phyloP scores from a whole-genome alignment of 2,888 invertebrate genomes.

The Dicycla oo region DNA sequence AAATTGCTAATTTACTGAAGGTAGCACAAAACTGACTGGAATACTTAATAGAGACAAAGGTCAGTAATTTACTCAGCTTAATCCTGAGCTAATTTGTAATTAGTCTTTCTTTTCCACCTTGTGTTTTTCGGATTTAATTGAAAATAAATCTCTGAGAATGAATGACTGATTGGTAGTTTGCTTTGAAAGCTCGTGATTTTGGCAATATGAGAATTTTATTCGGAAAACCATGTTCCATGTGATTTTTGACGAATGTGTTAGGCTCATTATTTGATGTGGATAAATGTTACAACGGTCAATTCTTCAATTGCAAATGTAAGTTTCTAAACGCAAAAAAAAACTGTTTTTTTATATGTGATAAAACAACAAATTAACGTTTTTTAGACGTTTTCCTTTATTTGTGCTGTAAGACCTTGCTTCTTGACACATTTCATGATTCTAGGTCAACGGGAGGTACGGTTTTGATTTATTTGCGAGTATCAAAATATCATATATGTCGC shows the following conservation, averaged over 20 bases:
- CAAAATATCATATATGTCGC: no score
- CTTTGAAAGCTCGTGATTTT: background rate
- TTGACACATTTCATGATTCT: no score
- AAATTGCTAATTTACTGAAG: conserved; percentile 56
- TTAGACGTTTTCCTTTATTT: no score
- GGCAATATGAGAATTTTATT: background rate
- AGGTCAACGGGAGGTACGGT: no score
- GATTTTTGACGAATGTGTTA: background rate
- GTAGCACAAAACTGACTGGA: conserved; percentile 55
- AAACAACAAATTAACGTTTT: no score
- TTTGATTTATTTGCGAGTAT: no score
- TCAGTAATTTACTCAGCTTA: conserved; percentile 56
- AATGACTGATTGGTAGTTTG: conserved; percentile 15
- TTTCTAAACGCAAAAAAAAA: no score
- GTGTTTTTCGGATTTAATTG: conserved; percentile 26
- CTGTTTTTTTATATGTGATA: no score
- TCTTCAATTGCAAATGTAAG: no score
- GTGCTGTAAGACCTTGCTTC: no score
- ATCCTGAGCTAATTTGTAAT: conserved; percentile 56
- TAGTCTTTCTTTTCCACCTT: conserved; percentile 30
- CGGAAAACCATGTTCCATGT: background rate
- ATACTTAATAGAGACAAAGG: conserved; percentile 64
- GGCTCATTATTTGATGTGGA: background rate
- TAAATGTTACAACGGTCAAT: background rate
- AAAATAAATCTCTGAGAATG: conserved; percentile 19